Evolutionary conservation across 2,797 vertebrate species (phyloP).

Genomic region (Urophycis tenuis): DNA sequence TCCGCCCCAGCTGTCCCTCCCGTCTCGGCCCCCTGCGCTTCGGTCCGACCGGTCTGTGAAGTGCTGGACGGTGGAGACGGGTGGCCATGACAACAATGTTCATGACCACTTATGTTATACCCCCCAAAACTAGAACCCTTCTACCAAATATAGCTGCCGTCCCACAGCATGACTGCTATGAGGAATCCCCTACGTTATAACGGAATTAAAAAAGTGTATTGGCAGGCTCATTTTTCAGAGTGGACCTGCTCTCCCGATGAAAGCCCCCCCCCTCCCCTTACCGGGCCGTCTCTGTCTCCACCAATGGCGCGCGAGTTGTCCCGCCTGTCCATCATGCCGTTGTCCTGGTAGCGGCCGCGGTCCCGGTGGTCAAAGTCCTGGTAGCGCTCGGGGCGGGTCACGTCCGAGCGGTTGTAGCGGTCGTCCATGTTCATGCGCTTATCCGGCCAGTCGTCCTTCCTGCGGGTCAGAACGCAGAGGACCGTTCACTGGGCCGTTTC

Average conservation of each 20-base stretch:
- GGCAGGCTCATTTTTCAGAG: neutral
- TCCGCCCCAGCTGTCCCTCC: conserved; percentile 75
- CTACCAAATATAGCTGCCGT: neutral
- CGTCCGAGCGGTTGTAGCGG: conserved; percentile 77
- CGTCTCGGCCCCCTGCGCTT: conserved; percentile 69
- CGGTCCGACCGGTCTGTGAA: conserved; percentile 81
- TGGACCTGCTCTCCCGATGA: too few species aligned
- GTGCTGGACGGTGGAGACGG: conserved; percentile 65
- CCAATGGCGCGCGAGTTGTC: conserved; percentile 71
- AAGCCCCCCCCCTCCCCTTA: conserved; percentile 40
- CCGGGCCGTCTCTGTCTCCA: conserved; percentile 79
- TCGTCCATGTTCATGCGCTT: conserved; percentile 85
- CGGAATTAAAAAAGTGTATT: neutral
- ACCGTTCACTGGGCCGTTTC: too few species aligned
- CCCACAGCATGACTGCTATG: neutral
- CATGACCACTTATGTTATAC: neutral
- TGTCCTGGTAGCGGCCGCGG: conserved; percentile 84
- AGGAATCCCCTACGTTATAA: neutral
- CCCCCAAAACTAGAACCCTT: neutral
- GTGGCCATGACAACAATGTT: neutral
- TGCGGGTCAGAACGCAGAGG: conserved; percentile 39
- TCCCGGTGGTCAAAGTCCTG: conserved; percentile 89
- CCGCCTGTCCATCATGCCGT: conserved; percentile 75
- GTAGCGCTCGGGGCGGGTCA: conserved; percentile 81
- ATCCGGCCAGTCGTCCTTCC: conserved; percentile 87